phyloP scores from a whole-genome alignment of 2,888 invertebrate species.

The Melinopterus prodromus region DNA sequence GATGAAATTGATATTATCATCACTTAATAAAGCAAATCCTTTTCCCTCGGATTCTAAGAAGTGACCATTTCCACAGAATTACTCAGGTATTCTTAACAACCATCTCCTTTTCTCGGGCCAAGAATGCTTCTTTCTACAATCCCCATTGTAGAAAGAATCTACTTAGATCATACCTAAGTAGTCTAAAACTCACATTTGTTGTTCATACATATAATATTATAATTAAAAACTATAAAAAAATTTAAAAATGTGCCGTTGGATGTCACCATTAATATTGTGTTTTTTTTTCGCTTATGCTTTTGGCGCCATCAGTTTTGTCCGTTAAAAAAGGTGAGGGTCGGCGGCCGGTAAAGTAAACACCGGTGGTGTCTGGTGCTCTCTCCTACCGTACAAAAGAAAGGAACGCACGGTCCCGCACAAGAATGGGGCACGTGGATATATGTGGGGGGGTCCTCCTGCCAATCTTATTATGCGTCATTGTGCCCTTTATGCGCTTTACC shows the following conservation, averaged over 20 bases:
- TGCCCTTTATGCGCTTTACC: conserved; percentile 47
- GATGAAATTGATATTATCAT: no score
- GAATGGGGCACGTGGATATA: conserved; percentile 58
- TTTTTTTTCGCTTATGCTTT: conserved; percentile 24
- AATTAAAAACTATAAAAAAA: not conserved
- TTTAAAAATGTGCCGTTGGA: not conserved
- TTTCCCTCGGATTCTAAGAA: no score
- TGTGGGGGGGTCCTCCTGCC: conserved; percentile 48
- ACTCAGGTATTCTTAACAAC: no score
- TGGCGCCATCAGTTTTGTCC: conserved; percentile 39
- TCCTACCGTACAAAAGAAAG: conserved; percentile 27
- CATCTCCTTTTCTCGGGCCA: no score
- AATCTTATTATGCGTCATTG: conserved; percentile 56
- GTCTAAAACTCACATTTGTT: no score
- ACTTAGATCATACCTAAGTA: no score
- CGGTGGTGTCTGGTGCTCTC: conserved; percentile 31
- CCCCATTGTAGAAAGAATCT: no score
- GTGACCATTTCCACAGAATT: no score
- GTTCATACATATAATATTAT: not conserved
- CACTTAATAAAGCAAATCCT: no score
- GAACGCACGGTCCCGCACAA: conserved; percentile 53
- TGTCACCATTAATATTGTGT: not conserved
- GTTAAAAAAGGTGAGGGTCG: conserved; percentile 44
- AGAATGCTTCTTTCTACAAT: no score
- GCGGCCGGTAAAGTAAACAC: conserved; percentile 38